Percentiles rank a stretch among this genome's conserved stretches.
Evolutionary conservation across 1,140 invertebrate species (phyloP).

Genomic region (Drosophila elegans): DNA sequence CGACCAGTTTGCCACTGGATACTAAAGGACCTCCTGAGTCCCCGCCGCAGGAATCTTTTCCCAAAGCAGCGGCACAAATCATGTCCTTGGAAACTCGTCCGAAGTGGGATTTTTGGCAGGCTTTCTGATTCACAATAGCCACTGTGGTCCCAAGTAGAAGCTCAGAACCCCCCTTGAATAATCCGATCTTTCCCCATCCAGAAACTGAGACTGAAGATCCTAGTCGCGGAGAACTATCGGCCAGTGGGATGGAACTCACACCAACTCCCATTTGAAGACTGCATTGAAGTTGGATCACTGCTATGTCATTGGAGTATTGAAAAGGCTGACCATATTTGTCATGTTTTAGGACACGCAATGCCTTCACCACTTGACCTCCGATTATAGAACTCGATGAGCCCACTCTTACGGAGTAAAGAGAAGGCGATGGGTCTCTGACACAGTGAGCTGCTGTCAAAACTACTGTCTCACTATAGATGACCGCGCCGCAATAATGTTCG

Average conservation of each 20-base stretch:
- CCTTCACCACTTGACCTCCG: slow-evolving; percentile 6
- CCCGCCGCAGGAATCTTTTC: slow-evolving; percentile 14
- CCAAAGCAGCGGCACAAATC: slow-evolving; percentile 77
- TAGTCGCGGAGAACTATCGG: background rate
- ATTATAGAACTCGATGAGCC: background rate
- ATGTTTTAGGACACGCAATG: background rate
- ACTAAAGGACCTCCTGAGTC: slow-evolving; percentile 85
- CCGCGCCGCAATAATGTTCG: background rate
- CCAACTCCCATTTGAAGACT: background rate
- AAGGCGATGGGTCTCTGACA: background rate
- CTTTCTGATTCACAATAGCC: background rate
- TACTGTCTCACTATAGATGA: slow-evolving; percentile 7
- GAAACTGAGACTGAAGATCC: slow-evolving; percentile 32
- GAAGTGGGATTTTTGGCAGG: slow-evolving; percentile 23
- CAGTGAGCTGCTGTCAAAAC: slow-evolving; percentile 24
- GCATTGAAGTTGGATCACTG: slow-evolving; percentile 37
- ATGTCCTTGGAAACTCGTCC: slow-evolving; percentile 25
- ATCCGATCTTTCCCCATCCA: slow-evolving; percentile 73
- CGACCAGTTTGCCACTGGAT: slow-evolving; percentile 70
- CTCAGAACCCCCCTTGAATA: background rate
- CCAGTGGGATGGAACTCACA: slow-evolving; percentile 8
- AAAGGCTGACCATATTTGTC: background rate
- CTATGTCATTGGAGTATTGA: slow-evolving; percentile 45
- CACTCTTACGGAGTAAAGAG: slow-evolving; percentile 1
- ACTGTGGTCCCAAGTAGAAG: background rate